Evolutionary conservation across 1,140 invertebrate species (phyloP), one percentile per base, ranked within the genome.

Genomic region (Leptinotarsa undecemlineata): DNA sequence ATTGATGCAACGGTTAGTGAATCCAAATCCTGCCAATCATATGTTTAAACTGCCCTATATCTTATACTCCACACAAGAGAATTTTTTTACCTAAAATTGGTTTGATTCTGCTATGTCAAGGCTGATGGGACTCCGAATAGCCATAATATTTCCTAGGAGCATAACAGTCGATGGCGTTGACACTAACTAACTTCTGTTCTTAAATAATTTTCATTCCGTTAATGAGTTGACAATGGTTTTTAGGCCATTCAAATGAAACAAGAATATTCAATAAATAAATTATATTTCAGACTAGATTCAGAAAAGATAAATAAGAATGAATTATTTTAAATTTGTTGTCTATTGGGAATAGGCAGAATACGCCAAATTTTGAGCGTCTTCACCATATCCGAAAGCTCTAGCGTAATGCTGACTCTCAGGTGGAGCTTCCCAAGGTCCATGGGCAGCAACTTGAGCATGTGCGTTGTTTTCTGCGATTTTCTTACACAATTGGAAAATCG

Each of bases 401-500:
- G 48, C 68, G 20, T 64, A 64, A 15, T 64, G 89, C 57, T 90
- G 77, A 73, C 81, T 68, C 73, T 78, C 75, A 76, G 86, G 26
- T 17, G 23, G 33, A 14, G 91, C 89, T 76, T 93, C 92, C 92
- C 92, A 93, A 4, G 91, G 90, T 64, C 91, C 91, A 81, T 70
- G 48, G 47, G 91, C 85, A 78, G 93, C 89, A 84, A 88, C 86
- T 2, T 91, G 89, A 76, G 92, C 89, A 76, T 92, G 91, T 70
- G 90, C 87, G 81, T 91, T 89, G 84, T 94, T 92, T 75, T 91
- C 89, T 57, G 92, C 92, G 78, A 95, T 92, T 88, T 95, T 95
- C 84, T 94, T 94, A 88, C 93, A 95, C 64, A 95, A 87, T 84
- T 95, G 93, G 90, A 95, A 95, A 85, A 95, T 92, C 75, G 94